Evolutionary conservation across 2,113 vertebrate genomes (phyloP).

Genomic region (Phaethornis superciliosus): DNA sequence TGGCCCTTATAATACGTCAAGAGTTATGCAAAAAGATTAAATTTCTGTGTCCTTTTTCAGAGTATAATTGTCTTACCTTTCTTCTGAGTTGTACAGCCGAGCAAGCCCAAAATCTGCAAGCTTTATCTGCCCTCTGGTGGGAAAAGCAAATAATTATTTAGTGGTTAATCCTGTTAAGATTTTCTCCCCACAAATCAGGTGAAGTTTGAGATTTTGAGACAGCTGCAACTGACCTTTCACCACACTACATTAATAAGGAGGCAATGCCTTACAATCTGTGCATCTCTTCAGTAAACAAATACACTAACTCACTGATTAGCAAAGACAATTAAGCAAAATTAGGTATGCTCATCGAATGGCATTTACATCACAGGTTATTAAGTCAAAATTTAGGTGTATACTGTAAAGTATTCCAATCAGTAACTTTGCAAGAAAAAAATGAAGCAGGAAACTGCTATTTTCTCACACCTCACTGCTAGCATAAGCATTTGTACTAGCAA

Average conservation of each 20-base stretch:
- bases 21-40: not conserved
- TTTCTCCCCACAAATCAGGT: not conserved
- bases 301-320: not conserved
- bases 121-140: constrained; percentile 87
- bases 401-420: not conserved
- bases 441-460: not conserved
- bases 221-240: not conserved
- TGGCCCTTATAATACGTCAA: not conserved
- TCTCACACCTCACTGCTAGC: not conserved
- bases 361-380: not conserved
- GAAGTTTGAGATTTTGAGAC: not conserved
- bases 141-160: constrained; percentile 66
- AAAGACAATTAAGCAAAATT: not conserved
- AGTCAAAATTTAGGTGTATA: not conserved
- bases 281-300: not conserved
- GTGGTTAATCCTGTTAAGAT: not conserved
- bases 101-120: constrained; percentile 88
- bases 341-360: not conserved
- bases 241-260: not conserved
- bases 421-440: not conserved
- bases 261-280: not conserved
- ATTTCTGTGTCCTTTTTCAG: not conserved
- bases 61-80: constrained; percentile 79
- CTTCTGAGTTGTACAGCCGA: constrained; percentile 86
- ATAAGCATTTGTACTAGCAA: not conserved